Evolutionary conservation across 2,113 vertebrate species (phyloP).

Genomic region (Paraplagusia blochii): DNA sequence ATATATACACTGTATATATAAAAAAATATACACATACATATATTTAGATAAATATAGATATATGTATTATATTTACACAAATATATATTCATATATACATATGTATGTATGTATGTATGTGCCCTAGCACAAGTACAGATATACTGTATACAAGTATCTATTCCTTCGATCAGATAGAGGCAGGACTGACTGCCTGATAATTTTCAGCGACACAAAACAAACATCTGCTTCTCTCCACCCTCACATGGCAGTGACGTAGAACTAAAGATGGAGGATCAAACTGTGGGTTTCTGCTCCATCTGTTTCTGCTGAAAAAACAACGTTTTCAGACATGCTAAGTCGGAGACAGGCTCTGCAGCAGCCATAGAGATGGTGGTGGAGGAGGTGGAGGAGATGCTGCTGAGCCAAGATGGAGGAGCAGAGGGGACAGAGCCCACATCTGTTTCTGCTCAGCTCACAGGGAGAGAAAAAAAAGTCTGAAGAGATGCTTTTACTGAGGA

Average conservation of each 20-base stretch:
- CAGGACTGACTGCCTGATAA: conserved; percentile 15
- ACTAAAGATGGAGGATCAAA: conserved; percentile 43
- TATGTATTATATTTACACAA: too few species aligned
- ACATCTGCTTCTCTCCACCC: conserved; percentile 49
- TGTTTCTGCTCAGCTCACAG: conserved; percentile 64
- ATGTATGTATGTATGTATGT: too few species aligned
- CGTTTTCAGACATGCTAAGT: conserved; percentile 36
- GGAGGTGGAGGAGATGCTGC: conserved; percentile 50
- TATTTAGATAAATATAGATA: too few species aligned
- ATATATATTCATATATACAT: too few species aligned
- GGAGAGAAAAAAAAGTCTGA: conserved; percentile 41
- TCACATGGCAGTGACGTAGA: conserved; percentile 38
- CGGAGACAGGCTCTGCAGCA: conserved; percentile 51
- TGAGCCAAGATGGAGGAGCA: conserved; percentile 64
- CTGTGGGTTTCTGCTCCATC: conserved; percentile 42
- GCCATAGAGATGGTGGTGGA: too few species aligned
- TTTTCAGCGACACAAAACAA: conserved; percentile 3
- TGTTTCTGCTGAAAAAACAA: conserved; percentile 58
- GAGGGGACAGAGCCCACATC: conserved; percentile 60
- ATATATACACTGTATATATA: too few species aligned
- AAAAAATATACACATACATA: too few species aligned
- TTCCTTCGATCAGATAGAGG: not conserved
- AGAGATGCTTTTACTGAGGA: conserved; percentile 50
- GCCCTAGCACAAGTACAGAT: too few species aligned
- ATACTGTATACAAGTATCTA: too few species aligned